A percentile compares a stretch with the other conserved stretches of the same genome.
These are phyloP conservation scores for Cavia porcellus DNA, from an alignment of 2,113 vertebrate genomes.

Conservation along the genomic window DNA sequence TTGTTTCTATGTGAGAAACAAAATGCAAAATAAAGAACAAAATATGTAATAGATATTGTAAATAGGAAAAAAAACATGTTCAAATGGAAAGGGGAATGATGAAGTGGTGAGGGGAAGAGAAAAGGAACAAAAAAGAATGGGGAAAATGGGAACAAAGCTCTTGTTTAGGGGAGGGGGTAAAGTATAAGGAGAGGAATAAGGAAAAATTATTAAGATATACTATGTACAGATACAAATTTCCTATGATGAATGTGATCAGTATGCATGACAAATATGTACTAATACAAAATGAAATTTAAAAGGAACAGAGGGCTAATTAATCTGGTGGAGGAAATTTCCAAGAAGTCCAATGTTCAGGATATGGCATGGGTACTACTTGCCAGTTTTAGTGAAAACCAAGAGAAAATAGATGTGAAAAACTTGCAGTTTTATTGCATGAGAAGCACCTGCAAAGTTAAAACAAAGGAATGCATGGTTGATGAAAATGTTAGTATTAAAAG, in stretches of 20 bases:
- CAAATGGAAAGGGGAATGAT: too few relatives aligned
- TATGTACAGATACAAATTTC: not conserved
- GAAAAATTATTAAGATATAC: not conserved
- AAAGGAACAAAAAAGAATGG: too few relatives aligned
- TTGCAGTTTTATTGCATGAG: not conserved
- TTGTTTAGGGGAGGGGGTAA: too few relatives aligned
- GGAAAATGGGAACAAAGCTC: too few relatives aligned
- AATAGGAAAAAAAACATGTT: too few relatives aligned
- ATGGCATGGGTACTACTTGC: not conserved
- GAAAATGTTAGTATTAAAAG: not conserved
- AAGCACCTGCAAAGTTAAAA: not conserved
- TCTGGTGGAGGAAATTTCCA: not conserved
- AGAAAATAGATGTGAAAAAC: not conserved
- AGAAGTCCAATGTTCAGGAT: not conserved
- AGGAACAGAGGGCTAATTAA: too few relatives aligned
- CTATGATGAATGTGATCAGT: not conserved
- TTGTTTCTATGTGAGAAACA: too few relatives aligned
- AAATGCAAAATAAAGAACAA: too few relatives aligned
- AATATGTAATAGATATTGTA: too few relatives aligned
- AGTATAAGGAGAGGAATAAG: too few relatives aligned
- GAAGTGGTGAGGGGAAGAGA: too few relatives aligned
- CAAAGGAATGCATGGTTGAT: not conserved
- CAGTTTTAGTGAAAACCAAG: not conserved
- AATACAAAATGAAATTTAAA: not conserved
- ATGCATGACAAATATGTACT: not conserved